phyloP scores from a whole-genome alignment of 1,140 invertebrate genomes.

The Chrysoperla carnea region DNA sequence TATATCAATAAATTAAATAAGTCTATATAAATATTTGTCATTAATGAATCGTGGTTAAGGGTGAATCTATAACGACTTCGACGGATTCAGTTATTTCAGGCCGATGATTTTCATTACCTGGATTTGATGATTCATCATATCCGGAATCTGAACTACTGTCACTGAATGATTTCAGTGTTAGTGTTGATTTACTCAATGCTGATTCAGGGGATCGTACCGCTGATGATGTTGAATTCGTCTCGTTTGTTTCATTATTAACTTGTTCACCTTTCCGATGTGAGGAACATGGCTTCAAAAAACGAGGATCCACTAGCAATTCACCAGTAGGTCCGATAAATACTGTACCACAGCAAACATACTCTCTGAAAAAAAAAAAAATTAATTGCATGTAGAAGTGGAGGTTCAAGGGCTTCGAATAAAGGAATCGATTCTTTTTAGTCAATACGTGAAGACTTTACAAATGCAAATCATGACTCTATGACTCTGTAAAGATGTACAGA shows the following conservation, averaged over 20 bases:
- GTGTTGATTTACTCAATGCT: slow-evolving; percentile 11
- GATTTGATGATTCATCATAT: slow-evolving; percentile 42
- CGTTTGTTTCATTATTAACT: slow-evolving; percentile 20
- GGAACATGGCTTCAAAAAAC: slow-evolving; percentile 39
- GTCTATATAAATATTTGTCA: too few species aligned
- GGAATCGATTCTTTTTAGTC: too few species aligned
- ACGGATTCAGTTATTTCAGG: too few species aligned
- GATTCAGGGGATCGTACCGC: slow-evolving; percentile 11
- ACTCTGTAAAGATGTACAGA: too few species aligned
- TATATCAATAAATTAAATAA: too few species aligned
- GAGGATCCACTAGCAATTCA: slow-evolving; percentile 43
- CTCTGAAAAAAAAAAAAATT: slow-evolving; percentile 30
- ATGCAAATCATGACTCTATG: too few species aligned
- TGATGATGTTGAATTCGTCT: slow-evolving; percentile 20
- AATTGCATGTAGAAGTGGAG: too few species aligned
- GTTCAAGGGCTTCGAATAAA: not conserved
- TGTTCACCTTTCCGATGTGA: slow-evolving; percentile 20
- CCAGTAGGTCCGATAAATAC: slow-evolving; percentile 48
- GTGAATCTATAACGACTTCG: too few species aligned
- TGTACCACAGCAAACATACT: slow-evolving; percentile 51
- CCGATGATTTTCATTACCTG: slow-evolving; percentile 13
- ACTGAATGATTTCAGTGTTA: slow-evolving; percentile 26
- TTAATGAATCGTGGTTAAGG: too few species aligned
- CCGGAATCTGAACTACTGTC: slow-evolving; percentile 42
- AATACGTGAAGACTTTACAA: too few species aligned